Conservation (phyloP, 2,888 invertebrate species). For the Synanthedon andrenaeformis region DNA sequence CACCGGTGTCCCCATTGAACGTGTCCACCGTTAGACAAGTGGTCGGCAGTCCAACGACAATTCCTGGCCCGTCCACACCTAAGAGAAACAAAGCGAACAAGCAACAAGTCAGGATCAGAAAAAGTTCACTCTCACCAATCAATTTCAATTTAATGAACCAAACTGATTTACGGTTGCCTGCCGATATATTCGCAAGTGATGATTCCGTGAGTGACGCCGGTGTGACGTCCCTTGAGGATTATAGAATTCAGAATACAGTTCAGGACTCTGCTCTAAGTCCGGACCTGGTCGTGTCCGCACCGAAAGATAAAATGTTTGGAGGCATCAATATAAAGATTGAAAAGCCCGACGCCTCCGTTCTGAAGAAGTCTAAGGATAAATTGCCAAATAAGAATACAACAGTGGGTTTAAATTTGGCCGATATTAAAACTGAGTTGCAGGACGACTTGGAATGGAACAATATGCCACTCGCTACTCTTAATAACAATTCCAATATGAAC, state of each 20-base stretch:
- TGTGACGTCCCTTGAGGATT: conserved; percentile 31
- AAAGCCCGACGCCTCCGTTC: conserved; percentile 18
- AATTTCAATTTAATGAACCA: conserved; percentile 46
- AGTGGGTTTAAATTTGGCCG: conserved; percentile 34
- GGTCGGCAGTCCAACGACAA: conserved; percentile 20
- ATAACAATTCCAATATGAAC: conserved; percentile 45
- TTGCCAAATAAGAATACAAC: conserved; percentile 7
- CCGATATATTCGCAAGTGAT: conserved; percentile 65
- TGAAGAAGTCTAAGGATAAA: neutral
- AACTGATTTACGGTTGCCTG: conserved; percentile 54
- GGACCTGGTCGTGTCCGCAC: conserved; percentile 18
- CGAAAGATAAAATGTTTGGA: conserved; percentile 55
- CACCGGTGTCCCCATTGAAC: conserved; percentile 21
- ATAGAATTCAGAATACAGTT: conserved; percentile 27
- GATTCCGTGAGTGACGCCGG: conserved; percentile 58
- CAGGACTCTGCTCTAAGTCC: conserved; percentile 27
- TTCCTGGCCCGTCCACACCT: conserved; percentile 30
- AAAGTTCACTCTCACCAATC: conserved; percentile 26
- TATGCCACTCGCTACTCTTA: conserved; percentile 59
- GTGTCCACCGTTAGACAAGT: conserved; percentile 23
- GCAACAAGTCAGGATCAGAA: conserved; percentile 17
- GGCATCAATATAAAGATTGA: conserved; percentile 57
- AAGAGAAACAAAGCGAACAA: conserved; percentile 20
- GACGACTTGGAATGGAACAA: conserved; percentile 63
- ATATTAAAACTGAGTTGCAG: conserved; percentile 62